Conservation (phyloP, 2,113 vertebrate species). For the Prochilodus magdalenae region DNA sequence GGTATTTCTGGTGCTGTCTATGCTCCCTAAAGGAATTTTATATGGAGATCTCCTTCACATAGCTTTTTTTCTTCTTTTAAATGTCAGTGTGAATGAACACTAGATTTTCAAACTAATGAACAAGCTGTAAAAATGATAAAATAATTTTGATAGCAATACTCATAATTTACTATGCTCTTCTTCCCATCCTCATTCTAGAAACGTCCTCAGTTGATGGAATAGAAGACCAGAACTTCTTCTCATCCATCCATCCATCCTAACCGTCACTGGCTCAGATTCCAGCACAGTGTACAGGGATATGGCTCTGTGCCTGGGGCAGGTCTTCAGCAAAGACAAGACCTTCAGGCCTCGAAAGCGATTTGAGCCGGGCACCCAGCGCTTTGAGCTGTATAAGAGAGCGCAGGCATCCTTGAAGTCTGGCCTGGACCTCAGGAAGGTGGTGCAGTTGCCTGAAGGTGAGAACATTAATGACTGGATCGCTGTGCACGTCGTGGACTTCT, state of each 20-base stretch:
- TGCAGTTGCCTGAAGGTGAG: slow-evolving; percentile 90
- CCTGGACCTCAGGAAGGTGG: slow-evolving; percentile 91
- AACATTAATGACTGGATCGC: slow-evolving; percentile 95
- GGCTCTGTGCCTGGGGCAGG: slow-evolving; percentile 95
- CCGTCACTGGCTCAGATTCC: slow-evolving; percentile 12
- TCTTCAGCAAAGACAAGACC: slow-evolving; percentile 97
- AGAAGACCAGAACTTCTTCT: neutral
- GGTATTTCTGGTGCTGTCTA: neutral
- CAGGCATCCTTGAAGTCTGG: slow-evolving; percentile 96
- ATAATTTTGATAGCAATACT: no score
- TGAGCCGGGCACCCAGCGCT: slow-evolving; percentile 93
- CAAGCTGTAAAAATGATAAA: no score
- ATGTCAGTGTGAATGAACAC: no score
- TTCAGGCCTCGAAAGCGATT: slow-evolving; percentile 94
- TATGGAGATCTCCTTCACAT: neutral
- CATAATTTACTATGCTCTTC: no score
- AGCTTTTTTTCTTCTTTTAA: neutral
- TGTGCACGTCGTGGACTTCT: slow-evolving; percentile 96
- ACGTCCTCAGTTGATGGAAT: neutral
- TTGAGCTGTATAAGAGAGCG: slow-evolving; percentile 96
- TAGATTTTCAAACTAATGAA: neutral
- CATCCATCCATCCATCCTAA: slow-evolving; percentile 18
- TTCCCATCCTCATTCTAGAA: neutral
- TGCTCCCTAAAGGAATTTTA: neutral
- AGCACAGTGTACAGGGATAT: slow-evolving; percentile 69